These are phyloP conservation scores for Podarcis muralis DNA, from an alignment of 2,113 vertebrate genomes.

Conservation along the genomic window DNA sequence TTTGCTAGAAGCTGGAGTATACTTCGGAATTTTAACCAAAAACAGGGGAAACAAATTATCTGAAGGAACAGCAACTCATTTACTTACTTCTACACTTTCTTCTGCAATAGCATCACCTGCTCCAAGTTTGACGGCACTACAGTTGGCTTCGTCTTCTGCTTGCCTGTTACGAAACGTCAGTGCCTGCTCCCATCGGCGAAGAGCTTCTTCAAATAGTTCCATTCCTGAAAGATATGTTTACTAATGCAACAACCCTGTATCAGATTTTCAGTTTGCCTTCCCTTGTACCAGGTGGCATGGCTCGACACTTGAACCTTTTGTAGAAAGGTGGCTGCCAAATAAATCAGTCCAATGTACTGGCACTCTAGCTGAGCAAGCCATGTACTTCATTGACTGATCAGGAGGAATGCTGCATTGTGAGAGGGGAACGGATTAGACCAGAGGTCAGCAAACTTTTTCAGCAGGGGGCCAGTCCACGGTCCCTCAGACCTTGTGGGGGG, in stretches of 20 bases:
- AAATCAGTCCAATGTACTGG: not conserved
- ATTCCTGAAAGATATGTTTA: constrained; percentile 79
- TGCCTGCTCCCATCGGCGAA: constrained; percentile 93
- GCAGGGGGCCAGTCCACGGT: too few relatives aligned
- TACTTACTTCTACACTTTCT: constrained; percentile 87
- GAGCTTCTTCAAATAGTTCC: constrained; percentile 95
- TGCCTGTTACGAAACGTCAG: constrained; percentile 87
- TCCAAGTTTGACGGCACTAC: constrained; percentile 84
- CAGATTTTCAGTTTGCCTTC: not conserved
- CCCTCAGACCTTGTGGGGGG: too few relatives aligned
- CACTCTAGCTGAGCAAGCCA: too few relatives aligned
- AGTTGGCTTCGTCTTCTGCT: constrained; percentile 85
- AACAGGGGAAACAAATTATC: rapidly evolving
- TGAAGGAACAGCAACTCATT: not conserved
- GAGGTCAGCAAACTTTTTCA: too few relatives aligned
- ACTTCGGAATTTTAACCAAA: not conserved
- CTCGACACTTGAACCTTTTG: not conserved
- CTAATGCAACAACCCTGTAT: not conserved
- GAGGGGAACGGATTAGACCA: not conserved
- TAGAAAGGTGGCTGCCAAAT: not conserved
- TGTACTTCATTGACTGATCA: not conserved
- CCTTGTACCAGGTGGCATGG: not conserved
- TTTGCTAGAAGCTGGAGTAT: not conserved
- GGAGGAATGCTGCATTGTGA: not conserved
- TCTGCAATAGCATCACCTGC: constrained; percentile 92